These are phyloP conservation scores for Edolisoma coerulescens DNA, from an alignment of 2,113 vertebrate species.

Conservation along the genomic window DNA sequence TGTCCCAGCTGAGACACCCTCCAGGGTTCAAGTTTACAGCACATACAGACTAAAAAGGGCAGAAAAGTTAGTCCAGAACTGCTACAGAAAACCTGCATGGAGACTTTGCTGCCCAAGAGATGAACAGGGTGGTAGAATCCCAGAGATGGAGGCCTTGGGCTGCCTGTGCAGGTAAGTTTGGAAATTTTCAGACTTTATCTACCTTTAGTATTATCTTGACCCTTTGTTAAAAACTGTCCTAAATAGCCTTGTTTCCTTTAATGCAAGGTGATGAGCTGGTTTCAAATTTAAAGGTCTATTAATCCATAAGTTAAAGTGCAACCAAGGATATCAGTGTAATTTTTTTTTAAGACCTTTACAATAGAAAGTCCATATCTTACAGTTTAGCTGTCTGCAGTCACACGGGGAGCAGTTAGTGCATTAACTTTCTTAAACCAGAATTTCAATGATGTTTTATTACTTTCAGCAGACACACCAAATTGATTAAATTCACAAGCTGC, in stretches of 20 bases:
- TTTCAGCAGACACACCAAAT: background rate
- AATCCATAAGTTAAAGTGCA: background rate
- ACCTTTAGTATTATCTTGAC: background rate
- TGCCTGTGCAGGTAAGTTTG: background rate
- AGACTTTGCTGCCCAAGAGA: background rate
- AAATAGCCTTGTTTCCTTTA: background rate
- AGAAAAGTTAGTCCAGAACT: background rate
- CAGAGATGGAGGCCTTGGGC: background rate
- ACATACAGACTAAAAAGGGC: background rate
- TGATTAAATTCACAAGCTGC: conserved; percentile 33
- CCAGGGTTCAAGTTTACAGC: background rate
- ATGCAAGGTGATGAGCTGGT: background rate
- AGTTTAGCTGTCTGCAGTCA: background rate
- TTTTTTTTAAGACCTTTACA: background rate
- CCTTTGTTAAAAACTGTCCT: background rate
- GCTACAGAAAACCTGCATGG: background rate
- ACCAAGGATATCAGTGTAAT: background rate
- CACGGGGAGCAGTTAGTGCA: background rate
- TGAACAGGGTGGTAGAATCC: background rate
- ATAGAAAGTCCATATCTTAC: background rate
- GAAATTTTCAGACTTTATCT: background rate
- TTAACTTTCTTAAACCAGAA: conserved; percentile 7
- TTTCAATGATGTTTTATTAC: conserved; percentile 27
- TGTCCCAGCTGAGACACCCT: background rate
- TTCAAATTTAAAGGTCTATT: conserved; percentile 15